A percentile compares a stretch with the other conserved stretches of the same genome.
phyloP scores from a whole-genome alignment of 2,113 vertebrate genomes.

The Eudyptes chrysolophus region DNA sequence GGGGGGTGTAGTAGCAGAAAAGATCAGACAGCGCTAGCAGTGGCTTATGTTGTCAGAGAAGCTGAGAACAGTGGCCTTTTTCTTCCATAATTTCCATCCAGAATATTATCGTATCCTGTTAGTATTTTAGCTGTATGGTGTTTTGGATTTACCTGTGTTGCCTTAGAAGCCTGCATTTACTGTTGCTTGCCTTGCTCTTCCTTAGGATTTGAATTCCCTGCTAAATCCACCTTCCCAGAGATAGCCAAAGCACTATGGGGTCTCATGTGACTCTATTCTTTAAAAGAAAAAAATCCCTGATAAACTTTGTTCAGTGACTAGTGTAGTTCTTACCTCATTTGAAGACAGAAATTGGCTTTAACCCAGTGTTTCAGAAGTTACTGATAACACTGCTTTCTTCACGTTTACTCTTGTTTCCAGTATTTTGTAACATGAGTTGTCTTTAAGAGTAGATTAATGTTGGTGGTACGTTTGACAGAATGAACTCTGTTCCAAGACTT shows the following conservation, averaged over 20 bases:
- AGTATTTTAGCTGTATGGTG: neutral
- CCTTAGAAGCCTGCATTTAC: neutral
- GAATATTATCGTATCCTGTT: neutral
- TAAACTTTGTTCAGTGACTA: neutral
- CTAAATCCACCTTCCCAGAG: neutral
- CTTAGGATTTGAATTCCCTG: neutral
- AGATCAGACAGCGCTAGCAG: neutral
- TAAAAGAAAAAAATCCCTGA: neutral
- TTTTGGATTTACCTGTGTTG: neutral
- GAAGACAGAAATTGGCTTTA: neutral
- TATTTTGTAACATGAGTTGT: neutral
- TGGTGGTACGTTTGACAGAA: neutral
- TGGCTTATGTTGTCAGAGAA: neutral
- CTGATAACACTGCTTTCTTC: neutral
- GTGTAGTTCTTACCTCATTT: neutral
- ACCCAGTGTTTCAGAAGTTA: neutral
- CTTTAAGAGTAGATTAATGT: neutral
- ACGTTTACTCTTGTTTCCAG: neutral
- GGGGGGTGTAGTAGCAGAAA: neutral
- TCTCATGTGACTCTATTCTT: neutral
- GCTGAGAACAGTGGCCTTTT: neutral
- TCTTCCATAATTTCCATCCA: neutral
- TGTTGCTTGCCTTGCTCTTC: neutral
- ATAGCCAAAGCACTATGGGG: neutral
- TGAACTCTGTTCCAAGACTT: neutral